These are phyloP conservation scores for Acrobasis repandana DNA, from an alignment of 2,888 invertebrate species.

Conservation along the genomic window DNA sequence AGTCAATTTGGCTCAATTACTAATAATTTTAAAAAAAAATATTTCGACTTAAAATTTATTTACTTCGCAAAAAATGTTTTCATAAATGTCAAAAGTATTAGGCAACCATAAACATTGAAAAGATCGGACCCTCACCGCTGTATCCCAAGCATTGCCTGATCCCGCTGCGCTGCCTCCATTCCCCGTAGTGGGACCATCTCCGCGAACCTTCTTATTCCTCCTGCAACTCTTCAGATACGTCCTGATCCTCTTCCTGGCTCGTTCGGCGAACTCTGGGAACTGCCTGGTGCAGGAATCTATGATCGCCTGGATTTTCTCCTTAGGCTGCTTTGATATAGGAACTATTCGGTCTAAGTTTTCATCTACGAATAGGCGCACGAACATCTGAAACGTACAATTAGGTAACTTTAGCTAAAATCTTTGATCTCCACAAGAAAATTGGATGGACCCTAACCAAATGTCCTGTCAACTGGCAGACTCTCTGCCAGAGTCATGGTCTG, in stretches of 20 bases:
- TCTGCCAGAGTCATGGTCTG: too few relatives aligned
- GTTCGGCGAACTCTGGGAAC: slow-evolving; percentile 97
- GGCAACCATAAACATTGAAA: slow-evolving; percentile 39
- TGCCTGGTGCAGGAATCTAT: slow-evolving; percentile 98
- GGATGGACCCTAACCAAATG: too few relatives aligned
- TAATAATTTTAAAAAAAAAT: too few relatives aligned
- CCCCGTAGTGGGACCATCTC: slow-evolving; percentile 81
- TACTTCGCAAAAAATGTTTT: too few relatives aligned
- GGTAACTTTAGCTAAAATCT: too few relatives aligned
- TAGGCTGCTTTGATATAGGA: slow-evolving; percentile 98
- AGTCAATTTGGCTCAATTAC: too few relatives aligned
- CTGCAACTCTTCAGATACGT: slow-evolving; percentile 98
- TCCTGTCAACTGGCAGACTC: too few relatives aligned
- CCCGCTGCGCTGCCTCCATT: slow-evolving; percentile 66
- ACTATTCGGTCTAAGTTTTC: slow-evolving; percentile 98
- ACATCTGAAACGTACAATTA: slow-evolving; percentile 88
- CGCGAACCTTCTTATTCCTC: slow-evolving; percentile 95
- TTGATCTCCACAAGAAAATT: too few relatives aligned
- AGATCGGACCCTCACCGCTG: slow-evolving; percentile 87
- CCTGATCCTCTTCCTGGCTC: slow-evolving; percentile 96
- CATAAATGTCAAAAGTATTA: slow-evolving; percentile 27
- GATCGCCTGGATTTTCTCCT: slow-evolving; percentile 98
- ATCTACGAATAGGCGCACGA: slow-evolving; percentile 97
- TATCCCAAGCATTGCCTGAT: slow-evolving; percentile 89
- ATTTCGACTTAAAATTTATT: too few relatives aligned